Evolutionary conservation across 2,888 invertebrate species (phyloP).

Genomic region (Oligia strigilis): DNA sequence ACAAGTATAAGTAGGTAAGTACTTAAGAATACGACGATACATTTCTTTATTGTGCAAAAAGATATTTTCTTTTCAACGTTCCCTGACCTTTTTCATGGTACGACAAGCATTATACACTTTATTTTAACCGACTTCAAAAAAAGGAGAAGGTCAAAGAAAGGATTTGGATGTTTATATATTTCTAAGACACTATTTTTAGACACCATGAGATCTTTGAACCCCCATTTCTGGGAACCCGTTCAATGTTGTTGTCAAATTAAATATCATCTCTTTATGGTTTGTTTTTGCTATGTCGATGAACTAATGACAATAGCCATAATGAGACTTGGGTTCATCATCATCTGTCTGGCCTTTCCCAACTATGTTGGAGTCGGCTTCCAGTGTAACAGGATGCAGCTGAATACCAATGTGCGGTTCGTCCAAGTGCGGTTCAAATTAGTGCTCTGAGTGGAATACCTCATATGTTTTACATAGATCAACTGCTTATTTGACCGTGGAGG

Average conservation of each 20-base stretch:
- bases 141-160: no score
- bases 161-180: not conserved
- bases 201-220: not conserved
- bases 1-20: not conserved
- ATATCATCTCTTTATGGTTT: not conserved
- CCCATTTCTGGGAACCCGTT: not conserved
- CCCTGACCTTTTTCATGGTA: constrained; percentile 1
- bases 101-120: not conserved
- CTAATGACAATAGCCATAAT: not conserved
- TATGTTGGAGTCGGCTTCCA: not conserved
- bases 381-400: not conserved
- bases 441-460: no score
- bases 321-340: not conserved
- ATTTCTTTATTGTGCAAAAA: not conserved
- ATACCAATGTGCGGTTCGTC: not conserved
- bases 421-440: no score
- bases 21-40: not conserved
- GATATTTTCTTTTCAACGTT: constrained; percentile 1
- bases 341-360: not conserved
- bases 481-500: not conserved
- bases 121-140: no score
- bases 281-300: not conserved
- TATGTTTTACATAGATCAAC: not conserved
- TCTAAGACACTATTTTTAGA: constrained; percentile 6
- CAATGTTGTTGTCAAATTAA: not conserved